These are phyloP conservation scores for Argyra leucocephala DNA, from an alignment of 2,888 invertebrate genomes.

Conservation along the genomic window DNA sequence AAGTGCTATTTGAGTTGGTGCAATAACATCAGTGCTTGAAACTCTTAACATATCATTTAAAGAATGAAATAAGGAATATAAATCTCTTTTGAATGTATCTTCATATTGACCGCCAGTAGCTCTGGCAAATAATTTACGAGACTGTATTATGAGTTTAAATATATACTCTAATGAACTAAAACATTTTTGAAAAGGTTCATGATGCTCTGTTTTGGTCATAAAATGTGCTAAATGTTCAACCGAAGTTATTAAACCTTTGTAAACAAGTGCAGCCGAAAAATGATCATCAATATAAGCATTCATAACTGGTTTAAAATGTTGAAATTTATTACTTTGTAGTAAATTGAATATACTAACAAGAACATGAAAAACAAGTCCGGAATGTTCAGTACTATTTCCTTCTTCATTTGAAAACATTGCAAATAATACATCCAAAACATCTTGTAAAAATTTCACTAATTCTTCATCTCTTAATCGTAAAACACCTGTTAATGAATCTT, in stretches of 20 bases:
- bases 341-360: conserved; percentile 85
- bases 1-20: conserved; percentile 71
- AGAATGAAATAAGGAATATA: conserved; percentile 69
- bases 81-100: conserved; percentile 73
- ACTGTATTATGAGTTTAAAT: conserved; percentile 85
- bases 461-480: conserved; percentile 79
- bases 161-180: conserved; percentile 85
- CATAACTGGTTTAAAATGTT: conserved; percentile 87
- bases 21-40: conserved; percentile 61
- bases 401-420: conserved; percentile 89
- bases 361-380: conserved; percentile 84
- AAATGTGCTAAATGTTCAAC: conserved; percentile 84
- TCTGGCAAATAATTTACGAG: conserved; percentile 69
- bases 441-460: conserved; percentile 87
- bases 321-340: conserved; percentile 81
- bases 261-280: conserved; percentile 88
- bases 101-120: conserved; percentile 84
- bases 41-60: conserved; percentile 67
- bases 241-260: conserved; percentile 80
- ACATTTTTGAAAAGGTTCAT: conserved; percentile 82
- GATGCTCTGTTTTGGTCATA: conserved; percentile 75
- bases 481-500: conserved; percentile 74
- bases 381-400: conserved; percentile 79
- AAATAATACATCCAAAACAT: conserved; percentile 86
- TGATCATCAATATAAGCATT: conserved; percentile 90